These are phyloP conservation scores for Zaprionus nigranus DNA, from an alignment of 1,140 invertebrate species.

Conservation along the genomic window DNA sequence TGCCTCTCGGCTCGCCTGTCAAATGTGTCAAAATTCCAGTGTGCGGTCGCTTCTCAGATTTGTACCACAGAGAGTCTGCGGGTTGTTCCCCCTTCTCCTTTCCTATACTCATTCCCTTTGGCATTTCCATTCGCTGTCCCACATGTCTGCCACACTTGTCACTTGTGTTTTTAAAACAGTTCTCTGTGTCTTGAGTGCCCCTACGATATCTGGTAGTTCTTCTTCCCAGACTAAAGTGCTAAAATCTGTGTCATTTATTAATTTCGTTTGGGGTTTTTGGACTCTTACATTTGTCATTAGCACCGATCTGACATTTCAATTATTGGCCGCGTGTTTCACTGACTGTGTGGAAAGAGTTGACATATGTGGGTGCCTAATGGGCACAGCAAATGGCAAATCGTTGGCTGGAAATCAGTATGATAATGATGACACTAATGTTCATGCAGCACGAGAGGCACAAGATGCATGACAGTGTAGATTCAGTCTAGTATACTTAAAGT, in stretches of 20 bases:
- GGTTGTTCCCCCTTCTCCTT: conserved; percentile 28
- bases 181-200: conserved; percentile 56
- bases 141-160: conserved; percentile 79
- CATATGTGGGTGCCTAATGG: conserved; percentile 57
- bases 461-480: conserved; percentile 22
- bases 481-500: not conserved
- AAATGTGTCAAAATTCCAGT: conserved; percentile 77
- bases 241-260: conserved; percentile 79
- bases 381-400: conserved; percentile 40
- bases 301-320: conserved; percentile 72
- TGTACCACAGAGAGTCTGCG: conserved; percentile 39
- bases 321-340: conserved; percentile 46
- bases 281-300: conserved; percentile 72
- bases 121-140: conserved; percentile 44
- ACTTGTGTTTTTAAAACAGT: conserved; percentile 78
- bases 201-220: too few species aligned
- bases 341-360: conserved; percentile 16
- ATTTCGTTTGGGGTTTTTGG: conserved; percentile 55
- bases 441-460: not conserved
- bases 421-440: conserved; percentile 39
- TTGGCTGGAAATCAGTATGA: conserved; percentile 8
- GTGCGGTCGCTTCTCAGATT: conserved; percentile 54
- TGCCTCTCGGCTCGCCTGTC: conserved; percentile 59
- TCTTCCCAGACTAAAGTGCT: conserved; percentile 63
- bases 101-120: conserved; percentile 17